Base-by-base conservation (phyloP, 2,888 invertebrate species). In the Galerucella pusilla region DNA sequence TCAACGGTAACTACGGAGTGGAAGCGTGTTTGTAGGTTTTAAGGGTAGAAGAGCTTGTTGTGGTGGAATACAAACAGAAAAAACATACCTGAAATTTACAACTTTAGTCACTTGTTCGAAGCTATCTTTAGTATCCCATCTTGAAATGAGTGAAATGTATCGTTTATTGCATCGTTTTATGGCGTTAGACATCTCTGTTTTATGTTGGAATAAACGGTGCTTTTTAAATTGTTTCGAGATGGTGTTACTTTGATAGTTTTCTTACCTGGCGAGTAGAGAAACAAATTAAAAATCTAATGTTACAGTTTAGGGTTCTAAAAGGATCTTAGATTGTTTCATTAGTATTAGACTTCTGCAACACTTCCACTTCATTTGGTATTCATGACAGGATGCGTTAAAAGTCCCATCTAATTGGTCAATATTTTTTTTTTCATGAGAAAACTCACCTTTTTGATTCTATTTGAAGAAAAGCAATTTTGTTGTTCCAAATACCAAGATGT, bases 231-330 rank as follows among this genome's bases (percentile, higher is more conserved):
- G 20, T 57, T 57, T 57, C 2, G 20, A 57, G 57, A 20, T 57
- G 2, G 3, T 3, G 57, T 7, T 57, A 57, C 16, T 57, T 52
- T 20, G 57, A 57, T 20, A 57, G 57, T 20, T 57, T 20, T 57
- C 20, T 10, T 49, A 49, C 14, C 14, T 11, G 14, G 10, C 10
- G 20, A 57, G 7, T 57, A 10, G 57, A 57, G 20, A 16, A 57
- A 57, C 52, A 52, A 52, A 12, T 60, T 60, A 60, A 63, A 63
- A 63, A 63, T 6, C 63, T 63, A 63, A 63, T 63, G 63, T 42
- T 63, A 35, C 42, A 0, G 63, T 63, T 63, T 63, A 14, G 63
- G 35, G 63, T 63, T 63, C 42, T 42, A 42, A n/a, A n/a, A n/a
- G 63, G 63, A 35, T 35, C 10, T 42, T 63, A 63, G 63, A 63